Percentiles rank a stretch among this genome's conserved stretches.
phyloP scores from a whole-genome alignment of 2,113 vertebrate genomes.

The Haliaeetus leucogaster region DNA sequence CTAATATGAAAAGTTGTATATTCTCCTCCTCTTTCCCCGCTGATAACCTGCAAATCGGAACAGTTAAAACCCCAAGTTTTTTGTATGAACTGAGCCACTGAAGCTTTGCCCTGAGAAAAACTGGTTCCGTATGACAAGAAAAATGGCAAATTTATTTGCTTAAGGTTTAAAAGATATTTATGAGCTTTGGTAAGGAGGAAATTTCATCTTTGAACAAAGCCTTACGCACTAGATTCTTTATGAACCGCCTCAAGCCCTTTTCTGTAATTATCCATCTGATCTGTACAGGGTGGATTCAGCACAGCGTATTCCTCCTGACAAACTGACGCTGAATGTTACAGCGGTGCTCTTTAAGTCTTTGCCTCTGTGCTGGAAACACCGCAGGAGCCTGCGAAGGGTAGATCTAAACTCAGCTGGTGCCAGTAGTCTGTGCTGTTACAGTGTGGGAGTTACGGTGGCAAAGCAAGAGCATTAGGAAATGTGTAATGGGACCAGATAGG shows the following conservation, averaged over 20 bases:
- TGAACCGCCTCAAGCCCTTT: neutral
- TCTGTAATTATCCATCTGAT: neutral
- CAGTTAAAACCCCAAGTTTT: neutral
- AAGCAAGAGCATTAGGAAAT: neutral
- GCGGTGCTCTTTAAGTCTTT: neutral
- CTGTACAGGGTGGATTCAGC: neutral
- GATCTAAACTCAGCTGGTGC: neutral
- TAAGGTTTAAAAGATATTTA: conserved; percentile 65
- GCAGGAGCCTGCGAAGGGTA: neutral
- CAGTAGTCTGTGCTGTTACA: neutral
- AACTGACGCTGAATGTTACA: neutral
- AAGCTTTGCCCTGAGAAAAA: neutral
- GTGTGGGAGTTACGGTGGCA: neutral
- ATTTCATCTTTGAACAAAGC: conserved; percentile 54
- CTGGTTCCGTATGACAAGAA: neutral
- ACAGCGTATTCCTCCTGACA: neutral
- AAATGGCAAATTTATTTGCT: conserved; percentile 59
- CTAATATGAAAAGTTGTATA: neutral
- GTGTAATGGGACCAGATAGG: neutral
- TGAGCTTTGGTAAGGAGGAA: conserved; percentile 64
- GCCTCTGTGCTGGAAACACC: neutral
- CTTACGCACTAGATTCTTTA: neutral
- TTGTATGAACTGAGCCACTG: neutral
- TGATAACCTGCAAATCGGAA: neutral
- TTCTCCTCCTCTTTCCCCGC: neutral